Evolutionary conservation across 2,888 invertebrate species (phyloP), one percentile per base, ranked within the genome.

Genomic region (Melitaea athalia): DNA sequence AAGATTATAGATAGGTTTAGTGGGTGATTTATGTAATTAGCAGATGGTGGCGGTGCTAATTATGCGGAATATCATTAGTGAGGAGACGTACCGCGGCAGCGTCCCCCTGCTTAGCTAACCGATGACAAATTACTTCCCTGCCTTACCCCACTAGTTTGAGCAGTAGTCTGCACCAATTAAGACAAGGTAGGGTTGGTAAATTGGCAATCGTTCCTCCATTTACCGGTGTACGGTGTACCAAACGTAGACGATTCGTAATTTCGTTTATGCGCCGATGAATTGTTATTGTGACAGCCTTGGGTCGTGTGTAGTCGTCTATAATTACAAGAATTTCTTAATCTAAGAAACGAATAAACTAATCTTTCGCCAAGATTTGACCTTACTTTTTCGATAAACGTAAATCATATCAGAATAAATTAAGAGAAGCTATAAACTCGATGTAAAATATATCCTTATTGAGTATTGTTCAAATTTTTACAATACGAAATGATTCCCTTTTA

Each of bases 61-160:
- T 91, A 91, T 91, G 89, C 87, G 85, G 85, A 86, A 91, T 88
- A 89, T 88, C 90, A 89, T 91, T 91, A 91, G 85, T 79, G 82
- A 75, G 79, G 83, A 85, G 88, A 88, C 86, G 85, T 85, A 84
- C 83, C 85, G 57, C 57, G 57, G 80, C 81, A 83, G 80, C 78
- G 81, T 77, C 80, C 82, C 83, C 82, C 84, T 86, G 85, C 87
- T 88, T 87, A 88, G 88, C 87, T 87, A 89, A 87, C 91, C 88
- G 89, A 91, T 92, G 92, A 91, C 90, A 92, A 92, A 92, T 92
- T 92, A 91, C 88, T 86, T 88, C 87, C 85, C 85, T 84, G 78
- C 81, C 85, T 84, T 83, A 85, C 84, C 82, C 79, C 83, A 84
- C 83, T 89, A 91, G 90, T 89, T 88, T 85, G 73, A 85, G 87